These are phyloP conservation scores for Cardinalis cardinalis DNA, from an alignment of 2,113 vertebrate species.

Conservation along the genomic window DNA sequence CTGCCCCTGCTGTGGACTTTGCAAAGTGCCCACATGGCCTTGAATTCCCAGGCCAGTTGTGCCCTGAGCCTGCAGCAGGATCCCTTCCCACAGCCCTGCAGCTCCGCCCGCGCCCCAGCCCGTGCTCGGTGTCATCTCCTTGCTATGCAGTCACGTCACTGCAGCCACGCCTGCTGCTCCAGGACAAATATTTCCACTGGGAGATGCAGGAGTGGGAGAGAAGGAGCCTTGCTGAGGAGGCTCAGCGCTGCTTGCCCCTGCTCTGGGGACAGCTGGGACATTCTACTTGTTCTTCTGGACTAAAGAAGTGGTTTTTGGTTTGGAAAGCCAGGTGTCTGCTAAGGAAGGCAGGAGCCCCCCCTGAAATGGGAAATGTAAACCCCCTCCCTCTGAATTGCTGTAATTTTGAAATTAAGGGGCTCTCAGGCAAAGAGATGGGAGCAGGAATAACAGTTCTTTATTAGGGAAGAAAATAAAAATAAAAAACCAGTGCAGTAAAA, in stretches of 20 bases:
- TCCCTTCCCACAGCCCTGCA: neutral
- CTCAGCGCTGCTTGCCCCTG: fast-evolving
- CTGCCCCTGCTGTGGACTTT: neutral
- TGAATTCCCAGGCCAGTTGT: neutral
- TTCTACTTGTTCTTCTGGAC: fast-evolving
- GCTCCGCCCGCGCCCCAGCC: neutral
- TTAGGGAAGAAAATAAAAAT: too few relatives aligned
- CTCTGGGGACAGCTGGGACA: neutral
- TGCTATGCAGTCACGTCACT: neutral
- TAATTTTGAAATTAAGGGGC: too few relatives aligned
- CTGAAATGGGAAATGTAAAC: too few relatives aligned
- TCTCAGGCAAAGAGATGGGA: too few relatives aligned
- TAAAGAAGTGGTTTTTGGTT: neutral
- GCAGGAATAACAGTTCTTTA: too few relatives aligned
- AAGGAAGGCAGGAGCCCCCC: too few relatives aligned
- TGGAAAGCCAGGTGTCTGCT: too few relatives aligned
- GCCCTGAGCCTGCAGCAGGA: neutral
- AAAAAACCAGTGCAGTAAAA: too few relatives aligned
- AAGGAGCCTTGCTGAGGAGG: neutral
- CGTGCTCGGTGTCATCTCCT: neutral
- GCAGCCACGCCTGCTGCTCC: neutral
- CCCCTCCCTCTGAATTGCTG: too few relatives aligned
- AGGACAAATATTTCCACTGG: neutral
- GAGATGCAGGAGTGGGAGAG: neutral
- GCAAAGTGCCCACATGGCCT: neutral